Evolutionary conservation across 2,113 vertebrate species (phyloP).

Genomic region (Bothrops jararaca): DNA sequence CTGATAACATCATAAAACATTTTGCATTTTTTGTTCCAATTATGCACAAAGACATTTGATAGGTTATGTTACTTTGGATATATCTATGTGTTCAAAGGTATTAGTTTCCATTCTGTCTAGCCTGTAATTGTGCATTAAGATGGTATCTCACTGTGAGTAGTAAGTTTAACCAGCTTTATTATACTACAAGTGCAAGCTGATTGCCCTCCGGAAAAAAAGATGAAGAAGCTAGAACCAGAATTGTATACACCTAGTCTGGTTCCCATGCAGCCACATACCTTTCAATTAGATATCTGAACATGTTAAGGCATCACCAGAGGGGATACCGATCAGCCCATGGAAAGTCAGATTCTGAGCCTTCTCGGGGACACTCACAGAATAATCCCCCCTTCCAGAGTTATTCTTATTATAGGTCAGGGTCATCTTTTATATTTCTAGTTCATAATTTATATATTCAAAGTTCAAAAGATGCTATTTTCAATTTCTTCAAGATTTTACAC

Average conservation of each 20-base stretch:
- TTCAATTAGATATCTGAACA: neutral
- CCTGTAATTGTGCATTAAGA: neutral
- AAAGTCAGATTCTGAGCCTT: neutral
- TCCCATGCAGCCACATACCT: neutral
- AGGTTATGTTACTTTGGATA: neutral
- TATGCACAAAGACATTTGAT: neutral
- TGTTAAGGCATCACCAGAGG: neutral
- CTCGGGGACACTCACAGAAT: neutral
- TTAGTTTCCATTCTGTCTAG: neutral
- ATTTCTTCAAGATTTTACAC: neutral
- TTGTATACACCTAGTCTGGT: neutral
- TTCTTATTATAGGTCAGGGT: neutral
- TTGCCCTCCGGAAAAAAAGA: neutral
- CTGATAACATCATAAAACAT: neutral
- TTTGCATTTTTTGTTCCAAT: neutral
- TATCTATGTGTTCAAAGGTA: neutral
- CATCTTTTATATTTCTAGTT: neutral
- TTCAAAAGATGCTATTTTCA: neutral
- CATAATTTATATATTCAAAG: neutral
- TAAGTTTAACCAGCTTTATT: neutral
- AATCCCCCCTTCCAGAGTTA: neutral
- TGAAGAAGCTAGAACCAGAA: neutral
- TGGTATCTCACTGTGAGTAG: neutral
- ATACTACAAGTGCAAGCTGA: neutral
- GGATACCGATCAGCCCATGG: neutral